Base-by-base conservation (phyloP, 2,113 vertebrate species). In the Oncorhynchus keta region DNA sequence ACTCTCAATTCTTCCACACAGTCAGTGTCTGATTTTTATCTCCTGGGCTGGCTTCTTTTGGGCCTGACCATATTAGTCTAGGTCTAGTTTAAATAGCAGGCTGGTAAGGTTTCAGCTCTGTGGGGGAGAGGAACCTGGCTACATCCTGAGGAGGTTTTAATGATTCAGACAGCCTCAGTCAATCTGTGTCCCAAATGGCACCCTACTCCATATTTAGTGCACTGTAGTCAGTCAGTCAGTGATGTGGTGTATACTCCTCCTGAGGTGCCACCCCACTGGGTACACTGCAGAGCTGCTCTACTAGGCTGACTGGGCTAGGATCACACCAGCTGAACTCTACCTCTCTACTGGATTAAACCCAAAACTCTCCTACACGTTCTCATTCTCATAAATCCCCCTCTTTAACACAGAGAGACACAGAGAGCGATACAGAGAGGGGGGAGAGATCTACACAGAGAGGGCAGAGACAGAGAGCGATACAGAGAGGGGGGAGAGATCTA, bases 221-320 rank as follows among this genome's bases (percentile, higher is more conserved):
- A 18, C 51, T 55, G 5, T 55, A 5, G 39, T 45, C 0, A 45
- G 35, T 35, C 16, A 14, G 12, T 18, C 11, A 51, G 49, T 14
- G 14, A 14, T 32, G 66, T 67, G 51, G 45, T 71, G 69, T 28
- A n/a, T 22, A 62, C 20, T 22, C 65, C 30, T n/a, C 65, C 30
- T n/a, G 28, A 65, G 39, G 32, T 77, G 73, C 83, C 80, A 82
- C 80, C 83, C 77, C 73, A 35, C 22, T 20, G 20, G 32, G 39
- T 9, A 39, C 39, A 9, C 39, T 39, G 8, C 39, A 39, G 39
- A 39, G 39, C 39, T 39, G 39, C 39, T 39, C 39, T 39, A 39
- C 39, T 39, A 39, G 39, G 39, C 9, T 65, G 70, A 45, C 57
- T 59, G 57, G 26, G 51, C 70, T 20, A 75, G 62, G 67, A 61